These are phyloP conservation scores for Oreochromis mossambicus DNA, from an alignment of 2,797 vertebrate species.

Conservation along the genomic window DNA sequence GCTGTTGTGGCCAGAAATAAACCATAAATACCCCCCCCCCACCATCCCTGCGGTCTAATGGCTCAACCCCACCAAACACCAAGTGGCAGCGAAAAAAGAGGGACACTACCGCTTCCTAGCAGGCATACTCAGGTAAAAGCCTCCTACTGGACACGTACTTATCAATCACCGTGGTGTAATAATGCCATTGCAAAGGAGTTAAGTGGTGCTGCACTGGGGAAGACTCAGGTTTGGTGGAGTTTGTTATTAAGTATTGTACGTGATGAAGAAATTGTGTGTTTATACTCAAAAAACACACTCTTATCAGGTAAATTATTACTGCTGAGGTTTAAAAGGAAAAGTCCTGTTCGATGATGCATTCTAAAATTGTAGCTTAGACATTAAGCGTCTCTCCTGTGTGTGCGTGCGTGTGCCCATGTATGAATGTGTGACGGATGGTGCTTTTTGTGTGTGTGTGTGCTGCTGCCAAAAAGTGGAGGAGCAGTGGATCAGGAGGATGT, in stretches of 20 bases:
- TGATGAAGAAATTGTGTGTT: background rate
- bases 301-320: background rate
- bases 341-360: background rate
- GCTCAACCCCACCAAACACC: slow-evolving; percentile 63
- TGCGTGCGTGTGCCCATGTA: background rate
- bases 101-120: slow-evolving; percentile 52
- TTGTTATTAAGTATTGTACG: background rate
- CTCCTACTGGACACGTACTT: background rate
- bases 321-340: background rate
- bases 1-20: slow-evolving; percentile 80
- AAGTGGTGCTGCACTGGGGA: background rate
- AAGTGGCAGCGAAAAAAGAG: slow-evolving; percentile 54
- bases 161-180: background rate
- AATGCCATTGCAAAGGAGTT: background rate
- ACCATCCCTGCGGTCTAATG: slow-evolving; percentile 53
- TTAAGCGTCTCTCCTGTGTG: background rate
- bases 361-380: background rate
- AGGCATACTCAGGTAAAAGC: slow-evolving; percentile 66
- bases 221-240: slow-evolving; percentile 3
- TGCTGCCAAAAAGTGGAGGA: slow-evolving; percentile 50
- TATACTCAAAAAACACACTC: background rate
- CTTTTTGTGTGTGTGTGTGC: slow-evolving; percentile 25
- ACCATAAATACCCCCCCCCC: slow-evolving; percentile 81
- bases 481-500: slow-evolving; percentile 77
- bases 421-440: slow-evolving; percentile 9